Percentiles rank a stretch among this genome's conserved stretches.
These are phyloP conservation scores for Globicephala melas DNA, from an alignment of 2,113 vertebrate genomes.

Conservation along the genomic window DNA sequence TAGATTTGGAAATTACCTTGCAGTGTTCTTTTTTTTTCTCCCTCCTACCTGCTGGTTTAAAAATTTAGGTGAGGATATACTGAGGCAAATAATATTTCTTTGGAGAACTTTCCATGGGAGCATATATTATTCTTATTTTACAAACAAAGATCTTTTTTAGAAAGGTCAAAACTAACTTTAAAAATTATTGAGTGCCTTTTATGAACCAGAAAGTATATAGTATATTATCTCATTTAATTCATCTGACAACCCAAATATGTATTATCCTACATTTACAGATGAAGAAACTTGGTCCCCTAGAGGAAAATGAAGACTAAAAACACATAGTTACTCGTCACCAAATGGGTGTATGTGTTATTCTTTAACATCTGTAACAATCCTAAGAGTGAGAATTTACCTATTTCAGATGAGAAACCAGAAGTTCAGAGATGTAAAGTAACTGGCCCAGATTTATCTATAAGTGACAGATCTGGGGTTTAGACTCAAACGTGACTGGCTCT, in stretches of 20 bases:
- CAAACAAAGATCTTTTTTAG: not conserved
- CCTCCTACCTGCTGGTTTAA: not conserved
- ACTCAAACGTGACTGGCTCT: rapidly evolving
- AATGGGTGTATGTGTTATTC: rapidly evolving
- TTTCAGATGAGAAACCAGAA: not conserved
- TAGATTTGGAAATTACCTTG: not conserved
- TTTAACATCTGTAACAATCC: no score
- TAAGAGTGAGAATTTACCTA: not conserved
- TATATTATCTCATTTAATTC: not conserved
- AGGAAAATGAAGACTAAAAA: not conserved
- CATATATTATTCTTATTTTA: not conserved
- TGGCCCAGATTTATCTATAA: not conserved
- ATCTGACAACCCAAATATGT: not conserved
- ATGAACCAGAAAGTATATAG: not conserved
- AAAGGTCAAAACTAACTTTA: not conserved
- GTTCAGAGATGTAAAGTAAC: not conserved
- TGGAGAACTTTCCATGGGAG: not conserved
- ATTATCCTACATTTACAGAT: no score
- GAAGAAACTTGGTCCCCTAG: not conserved
- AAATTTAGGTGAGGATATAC: not conserved
- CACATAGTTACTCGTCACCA: no score
- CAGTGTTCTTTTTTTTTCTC: not conserved
- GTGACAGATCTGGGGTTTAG: not conserved
- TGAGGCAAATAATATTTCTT: not conserved
- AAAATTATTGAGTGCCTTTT: not conserved